These are phyloP conservation scores for Schizothorax lantsangensis DNA, from an alignment of 2,797 vertebrate species.

Conservation along the genomic window DNA sequence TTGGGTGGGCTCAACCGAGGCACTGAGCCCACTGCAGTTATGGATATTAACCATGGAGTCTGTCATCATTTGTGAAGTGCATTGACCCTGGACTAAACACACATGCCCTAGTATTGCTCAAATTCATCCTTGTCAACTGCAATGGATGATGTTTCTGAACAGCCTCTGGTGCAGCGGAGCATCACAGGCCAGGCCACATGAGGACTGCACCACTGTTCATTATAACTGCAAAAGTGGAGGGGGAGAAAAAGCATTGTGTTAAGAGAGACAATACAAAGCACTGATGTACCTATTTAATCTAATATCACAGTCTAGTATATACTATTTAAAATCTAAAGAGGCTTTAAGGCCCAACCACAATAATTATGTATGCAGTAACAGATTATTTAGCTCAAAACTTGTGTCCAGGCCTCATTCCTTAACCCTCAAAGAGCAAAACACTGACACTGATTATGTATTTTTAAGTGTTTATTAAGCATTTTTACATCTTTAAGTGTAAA, in stretches of 20 bases:
- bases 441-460: neutral
- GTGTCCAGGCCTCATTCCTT: neutral
- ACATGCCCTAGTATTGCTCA: constrained; percentile 46
- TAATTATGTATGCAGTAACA: neutral
- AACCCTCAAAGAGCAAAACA: neutral
- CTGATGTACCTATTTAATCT: neutral
- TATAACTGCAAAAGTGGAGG: neutral
- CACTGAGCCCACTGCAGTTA: constrained; percentile 13
- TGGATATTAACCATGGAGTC: constrained; percentile 25
- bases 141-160: constrained; percentile 48
- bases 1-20: constrained; percentile 15
- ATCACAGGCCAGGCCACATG: constrained; percentile 27
- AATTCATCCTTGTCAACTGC: constrained; percentile 47
- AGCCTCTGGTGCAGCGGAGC: constrained; percentile 35
- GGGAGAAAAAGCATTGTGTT: neutral
- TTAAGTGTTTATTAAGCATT: no score
- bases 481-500: no score
- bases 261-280: neutral
- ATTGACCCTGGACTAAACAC: constrained; percentile 52
- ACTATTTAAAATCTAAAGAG: neutral
- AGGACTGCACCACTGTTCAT: constrained; percentile 39
- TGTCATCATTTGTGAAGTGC: constrained; percentile 45
- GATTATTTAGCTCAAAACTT: neutral
- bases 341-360: neutral
- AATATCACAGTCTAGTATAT: neutral